These are phyloP conservation scores for Dicycla oo DNA, from an alignment of 2,888 invertebrate genomes.

Conservation along the genomic window DNA sequence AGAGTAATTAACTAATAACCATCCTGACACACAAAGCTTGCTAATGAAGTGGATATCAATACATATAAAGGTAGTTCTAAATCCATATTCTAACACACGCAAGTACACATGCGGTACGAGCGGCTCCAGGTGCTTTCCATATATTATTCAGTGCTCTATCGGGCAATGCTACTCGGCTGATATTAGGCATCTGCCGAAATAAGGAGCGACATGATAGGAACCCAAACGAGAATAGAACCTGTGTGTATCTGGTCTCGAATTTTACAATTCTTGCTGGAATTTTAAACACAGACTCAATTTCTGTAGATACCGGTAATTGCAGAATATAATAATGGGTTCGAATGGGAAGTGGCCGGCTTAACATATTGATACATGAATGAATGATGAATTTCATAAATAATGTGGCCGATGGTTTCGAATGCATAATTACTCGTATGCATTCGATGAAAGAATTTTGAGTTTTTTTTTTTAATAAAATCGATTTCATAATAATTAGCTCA, in stretches of 20 bases:
- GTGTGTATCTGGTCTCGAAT: background rate
- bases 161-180: constrained; percentile 27
- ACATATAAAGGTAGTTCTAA: too few relatives aligned
- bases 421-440: too few relatives aligned
- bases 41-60: too few relatives aligned
- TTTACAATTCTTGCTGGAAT: background rate
- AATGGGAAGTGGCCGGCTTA: background rate
- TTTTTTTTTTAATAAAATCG: background rate
- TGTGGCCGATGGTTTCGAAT: too few relatives aligned
- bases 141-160: constrained; percentile 55
- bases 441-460: constrained; percentile 9
- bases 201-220: constrained; percentile 37
- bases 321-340: background rate
- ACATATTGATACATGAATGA: constrained; percentile 2
- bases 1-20: too few relatives aligned
- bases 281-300: too few relatives aligned
- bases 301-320: background rate
- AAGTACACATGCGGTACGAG: constrained; percentile 39
- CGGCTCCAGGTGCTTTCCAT: constrained; percentile 46
- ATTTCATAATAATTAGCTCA: background rate
- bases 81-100: too few relatives aligned
- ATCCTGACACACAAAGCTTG: too few relatives aligned
- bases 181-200: constrained; percentile 41
- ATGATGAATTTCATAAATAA: constrained; percentile 12
- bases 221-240: constrained; percentile 15